Base-by-base conservation (phyloP, 1,140 invertebrate genomes). In the Ceratosolen fusciceps region DNA sequence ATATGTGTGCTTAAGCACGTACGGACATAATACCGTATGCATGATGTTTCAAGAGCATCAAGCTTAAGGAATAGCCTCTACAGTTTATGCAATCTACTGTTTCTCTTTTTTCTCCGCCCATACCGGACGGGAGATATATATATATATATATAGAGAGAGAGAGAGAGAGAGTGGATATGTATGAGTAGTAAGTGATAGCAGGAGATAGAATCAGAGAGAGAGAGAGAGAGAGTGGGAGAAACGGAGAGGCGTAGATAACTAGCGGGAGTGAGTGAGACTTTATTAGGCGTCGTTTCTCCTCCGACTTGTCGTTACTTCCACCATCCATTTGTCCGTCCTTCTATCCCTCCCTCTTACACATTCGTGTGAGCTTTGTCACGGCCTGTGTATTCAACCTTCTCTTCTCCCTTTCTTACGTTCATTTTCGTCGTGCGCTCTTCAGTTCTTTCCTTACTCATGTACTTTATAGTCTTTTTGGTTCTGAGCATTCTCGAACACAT, bases 351-450 rank as follows among this genome's bases (percentile, higher is more conserved):
- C 60, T 54, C n/a, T 26, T 52, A 49, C 54, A 49, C 47, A 73
- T 79, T 72, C 26, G 56, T 78, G 34, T 29, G 54, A 52, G 68
- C 54, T 78, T 71, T 78, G 76, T 78, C 67, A 72, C 68, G 52
- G 67, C 43, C 52, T n/a, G 71, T 29, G 71, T 56, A 58, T 58
- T 34, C 31, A 58, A 21, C 54, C 31, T 52, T 62, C 39, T 47
- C 5, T 52, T 31, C 21, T 37, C 52, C 74, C 26, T 34, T 31
- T 67, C 31, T 49, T 26, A 67, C 26, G 43, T n/a, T n/a, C 10
- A 21, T 34, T 24, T 52, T 52, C 31, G 60, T 26, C 26, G 58
- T 24, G 39, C 56, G 24, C 58, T 74, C 73, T 58, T 54, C 54
- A 52, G 37, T 19, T 43, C 34, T 77, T 68, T 43, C 67, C 49